Evolutionary conservation across 2,888 invertebrate species (phyloP).

Genomic region (Pseudococcus jackbeardsleyi): DNA sequence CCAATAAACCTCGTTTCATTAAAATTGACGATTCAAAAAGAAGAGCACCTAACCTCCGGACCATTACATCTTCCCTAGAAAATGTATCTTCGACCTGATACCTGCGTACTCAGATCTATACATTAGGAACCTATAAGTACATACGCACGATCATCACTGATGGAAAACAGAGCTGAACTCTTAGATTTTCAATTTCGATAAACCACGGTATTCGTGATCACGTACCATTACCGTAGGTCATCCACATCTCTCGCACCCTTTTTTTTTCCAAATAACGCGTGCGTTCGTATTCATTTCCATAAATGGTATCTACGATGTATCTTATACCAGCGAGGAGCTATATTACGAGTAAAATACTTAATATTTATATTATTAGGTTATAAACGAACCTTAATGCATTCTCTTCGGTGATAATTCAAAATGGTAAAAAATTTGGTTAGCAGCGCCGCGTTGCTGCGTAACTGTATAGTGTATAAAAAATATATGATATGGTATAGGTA

Average conservation of each 20-base stretch:
- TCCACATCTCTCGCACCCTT: constrained; percentile 20
- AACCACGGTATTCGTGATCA: constrained; percentile 43
- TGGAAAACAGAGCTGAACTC: not conserved
- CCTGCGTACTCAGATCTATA: not conserved
- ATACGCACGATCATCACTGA: not conserved
- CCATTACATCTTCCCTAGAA: too few species aligned
- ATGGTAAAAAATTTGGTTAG: constrained; percentile 48
- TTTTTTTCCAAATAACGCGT: constrained; percentile 6
- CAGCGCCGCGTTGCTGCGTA: not conserved
- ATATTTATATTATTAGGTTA: constrained; percentile 49
- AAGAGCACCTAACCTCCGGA: too few species aligned
- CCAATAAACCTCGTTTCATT: too few species aligned
- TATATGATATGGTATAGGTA: not conserved
- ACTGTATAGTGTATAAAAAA: not conserved
- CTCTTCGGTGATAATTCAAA: constrained; percentile 25
- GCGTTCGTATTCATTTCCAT: not conserved
- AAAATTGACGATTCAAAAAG: too few species aligned
- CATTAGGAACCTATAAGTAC: not conserved
- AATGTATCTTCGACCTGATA: not conserved
- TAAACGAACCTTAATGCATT: constrained; percentile 39
- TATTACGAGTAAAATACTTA: constrained; percentile 34
- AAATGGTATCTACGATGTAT: not conserved
- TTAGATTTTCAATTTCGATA: constrained; percentile 52
- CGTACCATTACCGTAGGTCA: constrained; percentile 50
- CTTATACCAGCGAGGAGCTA: not conserved